phyloP scores from a whole-genome alignment of 2,113 vertebrate genomes.

The Tenebrosternarchus preto region DNA sequence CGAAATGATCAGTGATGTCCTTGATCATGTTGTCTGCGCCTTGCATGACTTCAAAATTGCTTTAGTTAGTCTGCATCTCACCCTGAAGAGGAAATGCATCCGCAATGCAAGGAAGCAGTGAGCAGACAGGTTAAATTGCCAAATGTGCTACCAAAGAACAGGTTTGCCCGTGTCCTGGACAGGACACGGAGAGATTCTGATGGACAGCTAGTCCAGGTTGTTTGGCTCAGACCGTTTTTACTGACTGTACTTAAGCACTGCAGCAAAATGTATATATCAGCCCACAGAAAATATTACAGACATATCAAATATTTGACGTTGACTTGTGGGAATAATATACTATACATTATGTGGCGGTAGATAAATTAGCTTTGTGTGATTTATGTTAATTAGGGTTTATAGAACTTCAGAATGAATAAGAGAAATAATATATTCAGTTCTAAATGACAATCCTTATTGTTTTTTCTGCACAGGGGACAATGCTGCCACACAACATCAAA shows the following conservation, averaged over 20 bases:
- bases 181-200: slow-evolving; percentile 28
- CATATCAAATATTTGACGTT: not conserved
- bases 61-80: slow-evolving; percentile 51
- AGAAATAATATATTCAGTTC: not conserved
- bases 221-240: not conserved
- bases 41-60: slow-evolving; percentile 21
- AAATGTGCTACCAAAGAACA: slow-evolving; percentile 46
- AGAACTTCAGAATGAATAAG: not conserved
- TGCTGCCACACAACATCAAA: not conserved
- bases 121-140: slow-evolving; percentile 60
- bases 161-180: slow-evolving; percentile 18
- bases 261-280: not conserved
- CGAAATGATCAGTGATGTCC: slow-evolving; percentile 15
- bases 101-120: slow-evolving; percentile 57
- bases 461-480: not conserved
- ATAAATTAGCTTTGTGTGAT: not conserved
- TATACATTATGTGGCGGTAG: too few species aligned
- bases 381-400: not conserved
- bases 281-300: not conserved
- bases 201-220: slow-evolving; percentile 16
- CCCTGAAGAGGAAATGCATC: slow-evolving; percentile 42
- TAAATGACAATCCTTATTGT: not conserved
- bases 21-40: slow-evolving; percentile 25
- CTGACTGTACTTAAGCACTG: not conserved
- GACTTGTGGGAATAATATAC: not conserved